A percentile compares a stretch with the other conserved stretches of the same genome.
phyloP scores from a whole-genome alignment of 2,113 vertebrate species.

The Lepidiolamprologus cunningtoni region DNA sequence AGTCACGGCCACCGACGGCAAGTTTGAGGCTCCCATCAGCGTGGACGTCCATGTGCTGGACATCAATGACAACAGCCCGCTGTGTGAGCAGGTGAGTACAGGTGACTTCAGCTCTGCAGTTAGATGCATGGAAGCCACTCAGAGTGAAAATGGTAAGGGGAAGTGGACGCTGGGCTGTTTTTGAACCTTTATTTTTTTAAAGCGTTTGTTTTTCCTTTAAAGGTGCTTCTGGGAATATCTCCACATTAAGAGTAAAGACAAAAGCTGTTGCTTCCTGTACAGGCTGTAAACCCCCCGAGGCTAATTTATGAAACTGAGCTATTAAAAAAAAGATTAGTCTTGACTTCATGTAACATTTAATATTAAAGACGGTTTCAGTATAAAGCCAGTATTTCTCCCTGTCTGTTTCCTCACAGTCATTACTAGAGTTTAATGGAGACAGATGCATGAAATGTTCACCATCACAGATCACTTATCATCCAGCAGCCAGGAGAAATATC shows the following conservation, averaged over 20 bases:
- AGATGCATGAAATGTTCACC: not conserved
- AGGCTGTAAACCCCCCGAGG: not conserved
- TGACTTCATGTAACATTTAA: not conserved
- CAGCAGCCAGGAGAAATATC: not conserved
- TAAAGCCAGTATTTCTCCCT: not conserved
- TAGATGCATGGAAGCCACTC: not conserved
- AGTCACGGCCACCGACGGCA: constrained; percentile 88
- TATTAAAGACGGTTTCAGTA: not conserved
- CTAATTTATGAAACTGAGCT: not conserved
- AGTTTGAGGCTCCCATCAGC: constrained; percentile 78
- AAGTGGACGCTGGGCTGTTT: not conserved
- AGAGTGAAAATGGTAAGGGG: not conserved
- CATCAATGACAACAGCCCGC: constrained; percentile 91
- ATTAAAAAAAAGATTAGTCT: not conserved
- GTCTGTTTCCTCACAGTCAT: not conserved
- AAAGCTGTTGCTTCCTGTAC: not conserved
- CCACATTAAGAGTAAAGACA: not conserved
- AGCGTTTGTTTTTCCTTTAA: not conserved
- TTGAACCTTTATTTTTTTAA: not conserved
- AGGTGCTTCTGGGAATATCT: not conserved
- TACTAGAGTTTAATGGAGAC: not conserved
- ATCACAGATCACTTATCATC: not conserved
- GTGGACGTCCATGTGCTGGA: constrained; percentile 89
- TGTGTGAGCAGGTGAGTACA: constrained; percentile 83
- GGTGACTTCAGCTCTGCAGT: not conserved